phyloP scores from a whole-genome alignment of 1,140 invertebrate species.

The Papilio glaucus region DNA sequence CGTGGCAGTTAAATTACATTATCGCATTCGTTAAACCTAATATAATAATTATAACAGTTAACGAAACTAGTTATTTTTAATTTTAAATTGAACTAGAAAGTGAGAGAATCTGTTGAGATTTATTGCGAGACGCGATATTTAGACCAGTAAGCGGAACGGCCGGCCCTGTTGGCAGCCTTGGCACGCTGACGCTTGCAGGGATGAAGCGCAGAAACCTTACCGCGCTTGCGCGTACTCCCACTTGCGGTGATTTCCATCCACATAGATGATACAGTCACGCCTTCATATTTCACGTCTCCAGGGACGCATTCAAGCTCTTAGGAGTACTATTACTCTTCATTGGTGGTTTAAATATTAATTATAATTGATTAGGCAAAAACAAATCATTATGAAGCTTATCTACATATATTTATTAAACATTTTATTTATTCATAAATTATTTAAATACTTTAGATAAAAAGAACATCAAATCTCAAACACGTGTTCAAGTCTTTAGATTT shows the following conservation, averaged over 20 bases:
- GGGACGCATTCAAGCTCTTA: not conserved
- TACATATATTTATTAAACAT: too few relatives aligned
- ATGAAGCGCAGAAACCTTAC: conserved; percentile 56
- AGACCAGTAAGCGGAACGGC: conserved; percentile 52
- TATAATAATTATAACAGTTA: conserved; percentile 19
- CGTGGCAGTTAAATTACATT: not conserved
- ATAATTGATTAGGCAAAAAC: too few relatives aligned
- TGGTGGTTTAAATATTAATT: not conserved
- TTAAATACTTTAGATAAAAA: too few relatives aligned
- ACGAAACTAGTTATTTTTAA: conserved; percentile 3
- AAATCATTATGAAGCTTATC: too few relatives aligned
- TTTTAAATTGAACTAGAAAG: conserved; percentile 26
- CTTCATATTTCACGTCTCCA: not conserved
- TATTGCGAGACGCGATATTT: conserved; percentile 46
- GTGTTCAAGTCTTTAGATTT: too few relatives aligned
- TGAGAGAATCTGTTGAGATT: conserved; percentile 66
- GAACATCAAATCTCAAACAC: too few relatives aligned
- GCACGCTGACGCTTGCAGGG: conserved; percentile 56
- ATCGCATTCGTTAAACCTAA: conserved; percentile 1
- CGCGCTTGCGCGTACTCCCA: conserved; percentile 65
- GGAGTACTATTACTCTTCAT: not conserved
- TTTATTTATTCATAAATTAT: too few relatives aligned
- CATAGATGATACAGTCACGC: conserved; percentile 37
- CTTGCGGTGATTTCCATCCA: conserved; percentile 48
- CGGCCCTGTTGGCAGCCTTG: conserved; percentile 60